Evolutionary conservation across 1,140 invertebrate species (phyloP).

Genomic region (Bilobella aurantiaca): DNA sequence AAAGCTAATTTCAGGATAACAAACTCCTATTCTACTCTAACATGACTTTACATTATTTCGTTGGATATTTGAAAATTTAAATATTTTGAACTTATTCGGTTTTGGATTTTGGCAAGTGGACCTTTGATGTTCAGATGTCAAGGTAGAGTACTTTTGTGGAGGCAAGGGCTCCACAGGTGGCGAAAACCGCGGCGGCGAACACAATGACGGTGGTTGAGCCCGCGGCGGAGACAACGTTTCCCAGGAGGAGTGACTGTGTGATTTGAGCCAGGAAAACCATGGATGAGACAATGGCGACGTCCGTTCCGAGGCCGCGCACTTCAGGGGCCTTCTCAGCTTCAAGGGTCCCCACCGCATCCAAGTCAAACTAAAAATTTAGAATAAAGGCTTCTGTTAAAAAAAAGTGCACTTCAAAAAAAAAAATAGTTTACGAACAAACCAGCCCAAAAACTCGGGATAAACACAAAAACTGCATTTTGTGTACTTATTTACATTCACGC

Average conservation of each 20-base stretch:
- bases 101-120: not conserved
- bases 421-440: not conserved
- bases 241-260: constrained; percentile 72
- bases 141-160: constrained; percentile 81
- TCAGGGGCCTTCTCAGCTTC: not conserved
- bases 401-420: not conserved
- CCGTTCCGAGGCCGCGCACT: constrained; percentile 74
- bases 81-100: not conserved
- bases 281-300: constrained; percentile 81
- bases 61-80: not conserved
- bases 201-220: constrained; percentile 73
- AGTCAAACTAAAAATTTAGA: not conserved
- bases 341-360: not conserved
- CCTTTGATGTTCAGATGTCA: constrained; percentile 51
- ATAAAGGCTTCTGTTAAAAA: not conserved
- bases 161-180: constrained; percentile 67
- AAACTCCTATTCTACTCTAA: no score
- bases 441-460: no score
- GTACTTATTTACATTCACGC: no score
- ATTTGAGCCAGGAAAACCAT: constrained; percentile 95
- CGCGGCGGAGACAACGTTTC: constrained; percentile 60
- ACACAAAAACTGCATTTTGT: no score
- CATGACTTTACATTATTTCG: not conserved
- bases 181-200: constrained; percentile 65
- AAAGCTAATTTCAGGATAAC: no score